Evolutionary conservation across 2,888 invertebrate species (phyloP).

Genomic region (Latrodectus hesperus): DNA sequence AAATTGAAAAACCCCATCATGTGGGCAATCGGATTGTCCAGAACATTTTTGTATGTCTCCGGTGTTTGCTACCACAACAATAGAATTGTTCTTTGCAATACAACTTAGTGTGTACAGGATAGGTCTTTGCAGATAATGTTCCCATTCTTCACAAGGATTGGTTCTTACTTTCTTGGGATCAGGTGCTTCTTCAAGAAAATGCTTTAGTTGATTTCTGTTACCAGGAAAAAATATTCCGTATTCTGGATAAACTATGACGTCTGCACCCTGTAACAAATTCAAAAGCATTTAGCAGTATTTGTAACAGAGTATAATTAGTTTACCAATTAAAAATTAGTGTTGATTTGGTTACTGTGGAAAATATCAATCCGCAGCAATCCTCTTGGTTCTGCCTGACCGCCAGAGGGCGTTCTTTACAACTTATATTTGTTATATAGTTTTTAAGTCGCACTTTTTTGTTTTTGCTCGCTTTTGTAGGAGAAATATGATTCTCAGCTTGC

Average conservation of each 20-base stretch:
- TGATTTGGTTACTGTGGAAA: too few relatives aligned
- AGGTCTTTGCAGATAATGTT: constrained; percentile 68
- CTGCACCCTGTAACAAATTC: constrained; percentile 71
- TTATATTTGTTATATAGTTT: too few relatives aligned
- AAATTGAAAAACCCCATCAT: constrained; percentile 72
- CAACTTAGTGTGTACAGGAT: constrained; percentile 76
- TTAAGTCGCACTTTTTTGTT: too few relatives aligned
- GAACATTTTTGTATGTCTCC: constrained; percentile 80
- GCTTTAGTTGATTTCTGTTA: constrained; percentile 16
- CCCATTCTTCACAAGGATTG: constrained; percentile 33
- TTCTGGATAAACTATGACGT: constrained; percentile 74
- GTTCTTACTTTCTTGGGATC: constrained; percentile 16
- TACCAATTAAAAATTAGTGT: too few relatives aligned
- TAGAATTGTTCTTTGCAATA: constrained; percentile 78
- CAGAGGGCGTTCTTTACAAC: too few relatives aligned
- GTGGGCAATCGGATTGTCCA: constrained; percentile 78
- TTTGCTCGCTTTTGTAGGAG: too few relatives aligned
- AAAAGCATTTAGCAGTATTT: too few relatives aligned
- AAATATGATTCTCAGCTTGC: too few relatives aligned
- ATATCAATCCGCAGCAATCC: too few relatives aligned
- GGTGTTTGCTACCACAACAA: constrained; percentile 84
- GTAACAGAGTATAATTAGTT: too few relatives aligned
- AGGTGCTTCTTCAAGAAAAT: constrained; percentile 60
- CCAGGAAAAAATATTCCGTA: constrained; percentile 72
- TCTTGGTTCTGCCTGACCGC: too few relatives aligned